A percentile compares a stretch with the other conserved stretches of the same genome.
phyloP scores from a whole-genome alignment of 2,797 vertebrate genomes.

The Squalus acanthias region DNA sequence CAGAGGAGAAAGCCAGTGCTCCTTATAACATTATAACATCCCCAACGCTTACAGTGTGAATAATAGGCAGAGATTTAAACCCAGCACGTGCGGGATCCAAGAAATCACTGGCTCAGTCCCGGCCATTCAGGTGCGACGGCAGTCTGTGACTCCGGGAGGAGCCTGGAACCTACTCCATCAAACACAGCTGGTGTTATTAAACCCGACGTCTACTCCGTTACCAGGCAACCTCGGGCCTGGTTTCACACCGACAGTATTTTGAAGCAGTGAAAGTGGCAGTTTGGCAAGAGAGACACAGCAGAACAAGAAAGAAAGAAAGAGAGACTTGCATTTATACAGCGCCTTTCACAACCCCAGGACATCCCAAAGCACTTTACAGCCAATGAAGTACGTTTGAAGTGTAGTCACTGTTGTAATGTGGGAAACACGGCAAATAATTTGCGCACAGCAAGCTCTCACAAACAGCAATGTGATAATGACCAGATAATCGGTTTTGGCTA shows the following conservation, averaged over 20 bases:
- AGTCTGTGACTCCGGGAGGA: not conserved
- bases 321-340: not conserved
- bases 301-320: not conserved
- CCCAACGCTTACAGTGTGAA: not conserved
- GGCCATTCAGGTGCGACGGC: not conserved
- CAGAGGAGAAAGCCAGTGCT: not conserved
- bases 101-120: not conserved
- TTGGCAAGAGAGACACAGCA: not conserved
- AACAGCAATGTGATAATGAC: not conserved
- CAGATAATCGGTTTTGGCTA: not conserved
- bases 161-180: not conserved
- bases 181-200: not conserved
- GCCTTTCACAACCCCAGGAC: not conserved
- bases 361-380: not conserved
- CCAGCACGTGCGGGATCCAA: not conserved
- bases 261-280: not conserved
- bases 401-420: not conserved
- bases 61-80: not conserved
- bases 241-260: not conserved
- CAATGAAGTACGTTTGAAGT: not conserved
- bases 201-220: not conserved
- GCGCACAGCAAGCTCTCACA: not conserved
- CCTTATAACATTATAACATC: not conserved
- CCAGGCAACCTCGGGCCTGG: not conserved
- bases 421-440: not conserved